Percentiles rank a stretch among this genome's conserved stretches.
Evolutionary conservation across 1,140 invertebrate species (phyloP).

Genomic region (Eumeta japonica): DNA sequence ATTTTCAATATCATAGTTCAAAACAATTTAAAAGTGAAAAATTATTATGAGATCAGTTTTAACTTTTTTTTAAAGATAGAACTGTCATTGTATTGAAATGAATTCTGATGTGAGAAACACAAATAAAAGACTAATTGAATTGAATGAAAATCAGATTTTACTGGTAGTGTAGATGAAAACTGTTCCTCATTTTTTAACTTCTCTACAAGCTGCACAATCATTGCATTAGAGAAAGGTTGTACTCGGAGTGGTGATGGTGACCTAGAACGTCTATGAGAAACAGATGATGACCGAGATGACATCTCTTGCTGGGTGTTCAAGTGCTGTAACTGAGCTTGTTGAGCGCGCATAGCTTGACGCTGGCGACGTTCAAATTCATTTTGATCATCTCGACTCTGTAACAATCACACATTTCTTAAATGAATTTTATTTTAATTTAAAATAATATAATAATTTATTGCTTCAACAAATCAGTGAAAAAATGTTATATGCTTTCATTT

Average conservation of each 20-base stretch:
- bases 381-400: constrained; percentile 80
- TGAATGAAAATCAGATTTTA: constrained; percentile 15
- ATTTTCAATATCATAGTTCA: background rate
- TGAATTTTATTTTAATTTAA: no score
- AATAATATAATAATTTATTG: no score
- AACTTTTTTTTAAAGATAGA: background rate
- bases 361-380: constrained; percentile 88
- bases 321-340: constrained; percentile 56
- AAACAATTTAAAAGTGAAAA: background rate
- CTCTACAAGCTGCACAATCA: constrained; percentile 34
- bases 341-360: constrained; percentile 73
- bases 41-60: no score
- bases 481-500: no score
- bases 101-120: constrained; percentile 2
- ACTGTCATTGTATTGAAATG: no score
- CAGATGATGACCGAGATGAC: constrained; percentile 64
- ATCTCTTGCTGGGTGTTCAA: constrained; percentile 35
- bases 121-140: background rate
- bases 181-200: constrained; percentile 45
- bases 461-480: no score
- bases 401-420: constrained; percentile 4
- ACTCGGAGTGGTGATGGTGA: constrained; percentile 37
- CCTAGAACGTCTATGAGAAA: constrained; percentile 66
- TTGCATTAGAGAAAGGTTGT: constrained; percentile 35
- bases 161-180: constrained; percentile 27